Percentiles rank a stretch among this genome's conserved stretches.
These are phyloP conservation scores for Cyrtorhinus lividipennis DNA, from an alignment of 1,140 invertebrate genomes.

Conservation along the genomic window DNA sequence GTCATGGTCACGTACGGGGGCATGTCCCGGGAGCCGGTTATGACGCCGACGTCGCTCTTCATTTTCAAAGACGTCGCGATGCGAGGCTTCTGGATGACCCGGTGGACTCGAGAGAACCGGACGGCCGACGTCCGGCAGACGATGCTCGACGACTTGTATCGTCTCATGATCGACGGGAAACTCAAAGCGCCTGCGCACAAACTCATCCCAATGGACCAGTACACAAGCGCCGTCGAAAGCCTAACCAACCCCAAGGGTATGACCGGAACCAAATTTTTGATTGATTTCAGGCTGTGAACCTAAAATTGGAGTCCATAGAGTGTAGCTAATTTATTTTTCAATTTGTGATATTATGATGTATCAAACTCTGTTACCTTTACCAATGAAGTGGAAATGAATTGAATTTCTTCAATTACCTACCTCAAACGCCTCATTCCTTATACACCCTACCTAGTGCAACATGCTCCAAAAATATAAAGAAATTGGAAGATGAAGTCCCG, in stretches of 20 bases:
- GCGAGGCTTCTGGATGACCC: slow-evolving; percentile 93
- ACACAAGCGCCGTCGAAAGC: slow-evolving; percentile 55
- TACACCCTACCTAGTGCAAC: too few species aligned
- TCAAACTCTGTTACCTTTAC: too few species aligned
- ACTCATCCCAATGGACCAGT: slow-evolving; percentile 56
- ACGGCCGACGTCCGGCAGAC: slow-evolving; percentile 37
- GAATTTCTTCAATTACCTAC: too few species aligned
- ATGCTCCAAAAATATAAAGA: too few species aligned
- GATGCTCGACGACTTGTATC: slow-evolving; percentile 64
- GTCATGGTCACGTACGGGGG: slow-evolving; percentile 94
- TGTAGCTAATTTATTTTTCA: too few species aligned
- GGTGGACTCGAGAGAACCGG: slow-evolving; percentile 56
- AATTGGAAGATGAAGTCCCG: too few species aligned
- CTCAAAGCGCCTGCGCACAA: slow-evolving; percentile 58
- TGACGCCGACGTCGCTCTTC: slow-evolving; percentile 61
- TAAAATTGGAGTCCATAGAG: too few species aligned
- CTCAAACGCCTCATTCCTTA: too few species aligned
- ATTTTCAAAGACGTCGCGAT: slow-evolving; percentile 87
- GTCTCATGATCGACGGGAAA: slow-evolving; percentile 52
- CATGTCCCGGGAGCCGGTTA: slow-evolving; percentile 87
- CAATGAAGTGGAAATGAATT: too few species aligned
- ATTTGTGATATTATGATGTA: too few species aligned
- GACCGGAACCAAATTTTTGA: slow-evolving; percentile 49
- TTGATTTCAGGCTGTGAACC: slow-evolving; percentile 18
- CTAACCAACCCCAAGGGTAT: slow-evolving; percentile 51